Evolutionary conservation across 2,888 invertebrate genomes (phyloP), one percentile per base, ranked within the genome.

Genomic region (Tanypteryx hageni): DNA sequence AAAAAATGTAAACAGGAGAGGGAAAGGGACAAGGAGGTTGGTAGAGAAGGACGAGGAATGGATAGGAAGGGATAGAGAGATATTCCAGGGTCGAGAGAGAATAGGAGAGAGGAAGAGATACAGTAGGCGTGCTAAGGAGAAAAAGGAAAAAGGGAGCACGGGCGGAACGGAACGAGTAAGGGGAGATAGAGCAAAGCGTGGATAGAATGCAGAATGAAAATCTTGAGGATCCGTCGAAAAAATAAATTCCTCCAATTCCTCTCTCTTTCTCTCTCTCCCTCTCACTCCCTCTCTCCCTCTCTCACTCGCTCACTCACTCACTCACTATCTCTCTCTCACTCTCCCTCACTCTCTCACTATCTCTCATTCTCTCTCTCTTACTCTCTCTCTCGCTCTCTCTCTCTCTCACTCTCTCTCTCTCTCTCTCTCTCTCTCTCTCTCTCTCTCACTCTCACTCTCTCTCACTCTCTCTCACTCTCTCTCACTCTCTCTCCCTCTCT

Each of bases 141-240:
- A 27, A 76, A 68, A 64, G 64, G 14, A 14, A 64, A 68, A 18
- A 18, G 76, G n/a, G 22, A n/a, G 68, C n/a, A 13, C 4, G 9
- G 11, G 76, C 22, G 76, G 22, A 8, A 76, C 22, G 76, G 27
- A 76, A 44, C 44, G 76, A 13, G 22, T 22, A 22, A 76, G 76
- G 27, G 76, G 22, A 22, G 76, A 76, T 27, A 76, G 22, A 27
- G 76, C 22, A 76, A 76, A 27, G 11, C 76, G 76, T 76, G 76
- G 76, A 27, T 27, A 76, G 76, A 76, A 76, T 76, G 76, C 27
- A 10, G 76, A 76, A 76, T 76, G 68, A 68, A 68, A 68, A 44
- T 44, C 68, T 7, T n/a, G 76, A 76, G 76, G 76, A 76, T 76
- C 22, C 27, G 18, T n/a, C 68, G n/a, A 2, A 18, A 18, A 18